These are phyloP conservation scores for Pseudochirops cupreus DNA, from an alignment of 2,797 vertebrate species.

Conservation along the genomic window DNA sequence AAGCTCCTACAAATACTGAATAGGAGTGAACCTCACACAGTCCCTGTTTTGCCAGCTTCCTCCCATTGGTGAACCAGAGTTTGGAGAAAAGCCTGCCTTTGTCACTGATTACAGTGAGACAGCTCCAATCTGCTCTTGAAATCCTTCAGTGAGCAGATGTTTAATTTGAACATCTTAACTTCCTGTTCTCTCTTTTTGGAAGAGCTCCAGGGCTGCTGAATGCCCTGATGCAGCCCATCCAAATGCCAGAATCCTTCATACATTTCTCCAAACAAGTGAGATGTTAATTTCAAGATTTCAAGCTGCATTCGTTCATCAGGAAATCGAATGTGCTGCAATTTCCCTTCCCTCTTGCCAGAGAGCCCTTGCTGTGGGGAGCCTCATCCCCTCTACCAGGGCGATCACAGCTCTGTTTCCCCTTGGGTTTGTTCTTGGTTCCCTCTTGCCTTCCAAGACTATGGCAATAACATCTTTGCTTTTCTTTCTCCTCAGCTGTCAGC, in stretches of 20 bases:
- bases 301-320: constrained; percentile 14
- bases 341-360: constrained; percentile 42
- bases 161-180: constrained; percentile 67
- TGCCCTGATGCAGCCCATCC: constrained; percentile 41
- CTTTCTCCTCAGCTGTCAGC: constrained; percentile 92
- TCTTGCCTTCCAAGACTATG: neutral
- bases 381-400: constrained; percentile 29
- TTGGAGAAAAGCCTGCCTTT: constrained; percentile 1
- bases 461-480: constrained; percentile 55
- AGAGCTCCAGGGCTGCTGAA: constrained; percentile 40
- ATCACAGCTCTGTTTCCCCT: constrained; percentile 24
- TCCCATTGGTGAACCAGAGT: constrained; percentile 30
- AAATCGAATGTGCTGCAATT: constrained; percentile 58
- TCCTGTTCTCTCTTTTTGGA: constrained; percentile 61
- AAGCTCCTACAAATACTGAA: neutral
- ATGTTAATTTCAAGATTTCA: constrained; percentile 60
- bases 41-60: neutral
- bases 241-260: neutral
- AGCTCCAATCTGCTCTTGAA: constrained; percentile 65
- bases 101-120: constrained; percentile 66
- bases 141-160: constrained; percentile 64
- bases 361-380: constrained; percentile 29
- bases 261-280: constrained; percentile 49
- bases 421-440: constrained; percentile 11
- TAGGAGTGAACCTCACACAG: constrained; percentile 4